Evolutionary conservation across 30 jellyfish, hydroid and myxozoan species (phyloP), one percentile per base, ranked within the genome.

Genomic region (Hydractinia echinata): DNA sequence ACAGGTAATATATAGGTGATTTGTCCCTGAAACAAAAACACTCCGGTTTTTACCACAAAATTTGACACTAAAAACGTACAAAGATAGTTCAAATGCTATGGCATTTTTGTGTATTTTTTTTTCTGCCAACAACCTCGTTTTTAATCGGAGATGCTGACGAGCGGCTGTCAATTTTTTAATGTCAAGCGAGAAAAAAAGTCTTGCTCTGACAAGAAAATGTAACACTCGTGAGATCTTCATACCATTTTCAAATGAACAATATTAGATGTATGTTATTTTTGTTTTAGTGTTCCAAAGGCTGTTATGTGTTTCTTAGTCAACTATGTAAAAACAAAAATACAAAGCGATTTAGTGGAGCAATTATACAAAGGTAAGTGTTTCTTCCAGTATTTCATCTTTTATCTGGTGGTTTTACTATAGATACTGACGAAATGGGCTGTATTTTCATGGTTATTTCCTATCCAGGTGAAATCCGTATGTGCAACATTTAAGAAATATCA

Each of bases 231-330:
- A 58, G 19, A 0, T 16, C 19, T 16, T 58, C 19, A 30, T 16
- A 58, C 19, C 69, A 13, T 58, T 58, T 58, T 16, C 18, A 0
- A 11, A 58, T 3, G 69, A 13, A 58, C 19, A 11, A 1, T 58
- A 16, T 13, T 16, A 58, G 69, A 11, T 58, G 69, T 58, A 58
- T 58, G 69, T 11, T 58, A 13, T 72, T 14, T 30, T 49, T 18
- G 58, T 18, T 85, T 54, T 30, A 95, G 99, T 89, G 99, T 95
- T 10, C 99, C 99, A 13, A 95, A 95, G 58, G 97, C 97, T 1
- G 93, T 88, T 58, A 95, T 90, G 99, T 89, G 97, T 86, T 95
- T 95, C 70, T 66, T 95, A 49, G 97, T 95, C 67, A 90, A 89
- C 68, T 81, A 80, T 68, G 89, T 83, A 0, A 95, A 89, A 83